Evolutionary conservation across 2,888 invertebrate genomes (phyloP).

Genomic region (Xestia xanthographa): DNA sequence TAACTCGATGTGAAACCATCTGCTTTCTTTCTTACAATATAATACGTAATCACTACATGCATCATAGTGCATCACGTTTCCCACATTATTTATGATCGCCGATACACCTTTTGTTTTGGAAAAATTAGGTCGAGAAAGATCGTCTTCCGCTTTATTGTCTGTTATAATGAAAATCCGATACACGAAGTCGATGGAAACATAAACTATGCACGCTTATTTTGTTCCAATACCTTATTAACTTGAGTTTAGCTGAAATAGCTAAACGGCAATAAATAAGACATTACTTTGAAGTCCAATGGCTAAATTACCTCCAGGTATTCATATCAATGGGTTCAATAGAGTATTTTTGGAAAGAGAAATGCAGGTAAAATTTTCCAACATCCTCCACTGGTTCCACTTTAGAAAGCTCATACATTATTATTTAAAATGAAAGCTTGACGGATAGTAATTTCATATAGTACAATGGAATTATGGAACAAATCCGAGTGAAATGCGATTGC

Average conservation of each 20-base stretch:
- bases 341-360: constrained; percentile 53
- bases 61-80: constrained; percentile 36
- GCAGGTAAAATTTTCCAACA: constrained; percentile 36
- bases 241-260: constrained; percentile 33
- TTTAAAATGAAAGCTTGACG: constrained; percentile 56
- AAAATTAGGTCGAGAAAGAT: constrained; percentile 65
- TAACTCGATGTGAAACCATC: constrained; percentile 34
- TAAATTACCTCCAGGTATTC: constrained; percentile 37
- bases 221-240: constrained; percentile 18
- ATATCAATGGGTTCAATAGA: constrained; percentile 35
- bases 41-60: constrained; percentile 32
- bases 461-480: constrained; percentile 60
- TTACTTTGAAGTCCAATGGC: constrained; percentile 31
- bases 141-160: constrained; percentile 60
- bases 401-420: constrained; percentile 57
- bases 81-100: constrained; percentile 14
- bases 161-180: constrained; percentile 32
- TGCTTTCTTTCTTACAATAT: constrained; percentile 49
- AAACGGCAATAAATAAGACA: constrained; percentile 36
- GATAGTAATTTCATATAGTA: constrained; percentile 56
- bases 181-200: neutral
- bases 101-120: constrained; percentile 38
- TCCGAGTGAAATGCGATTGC: constrained; percentile 63
- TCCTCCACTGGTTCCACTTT: constrained; percentile 42
- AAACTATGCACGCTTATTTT: neutral